These are phyloP conservation scores for Halcyon leucocephala DNA, from an alignment of 2,797 vertebrate species.

Conservation along the genomic window DNA sequence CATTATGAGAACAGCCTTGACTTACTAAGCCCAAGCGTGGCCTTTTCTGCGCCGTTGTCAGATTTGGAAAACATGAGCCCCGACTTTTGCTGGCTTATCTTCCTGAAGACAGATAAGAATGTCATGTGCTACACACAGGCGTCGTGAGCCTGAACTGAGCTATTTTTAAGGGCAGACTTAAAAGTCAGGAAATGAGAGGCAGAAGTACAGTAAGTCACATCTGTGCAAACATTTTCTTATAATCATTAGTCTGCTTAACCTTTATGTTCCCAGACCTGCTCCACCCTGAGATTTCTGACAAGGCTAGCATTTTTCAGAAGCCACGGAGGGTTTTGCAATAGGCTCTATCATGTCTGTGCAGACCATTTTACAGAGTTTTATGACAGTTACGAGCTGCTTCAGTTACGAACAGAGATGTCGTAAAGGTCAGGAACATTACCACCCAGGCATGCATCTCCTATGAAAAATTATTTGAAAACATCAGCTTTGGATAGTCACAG, in stretches of 20 bases:
- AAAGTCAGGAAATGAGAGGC: background rate
- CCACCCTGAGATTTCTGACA: conserved; percentile 21
- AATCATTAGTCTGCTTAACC: conserved; percentile 16
- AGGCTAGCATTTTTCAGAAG: conserved; percentile 4
- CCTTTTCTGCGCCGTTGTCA: background rate
- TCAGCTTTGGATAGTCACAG: background rate
- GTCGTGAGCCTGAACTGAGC: background rate
- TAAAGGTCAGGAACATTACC: background rate
- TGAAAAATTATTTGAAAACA: background rate
- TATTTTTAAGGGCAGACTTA: background rate
- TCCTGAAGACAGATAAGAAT: background rate
- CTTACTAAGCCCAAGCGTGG: background rate
- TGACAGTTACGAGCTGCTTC: background rate
- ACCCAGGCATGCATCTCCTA: background rate
- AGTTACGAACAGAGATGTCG: background rate
- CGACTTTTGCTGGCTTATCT: background rate
- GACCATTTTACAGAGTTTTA: background rate
- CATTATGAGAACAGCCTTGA: background rate
- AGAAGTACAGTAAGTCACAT: background rate
- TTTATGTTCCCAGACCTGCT: conserved; percentile 2
- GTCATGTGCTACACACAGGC: background rate
- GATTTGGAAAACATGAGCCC: background rate
- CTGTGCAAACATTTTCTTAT: background rate
- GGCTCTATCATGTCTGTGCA: background rate
- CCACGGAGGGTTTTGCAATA: background rate